Evolutionary conservation across 2,888 invertebrate genomes (phyloP), one percentile per base, ranked within the genome.

Genomic region (Macrophya alboannulata): DNA sequence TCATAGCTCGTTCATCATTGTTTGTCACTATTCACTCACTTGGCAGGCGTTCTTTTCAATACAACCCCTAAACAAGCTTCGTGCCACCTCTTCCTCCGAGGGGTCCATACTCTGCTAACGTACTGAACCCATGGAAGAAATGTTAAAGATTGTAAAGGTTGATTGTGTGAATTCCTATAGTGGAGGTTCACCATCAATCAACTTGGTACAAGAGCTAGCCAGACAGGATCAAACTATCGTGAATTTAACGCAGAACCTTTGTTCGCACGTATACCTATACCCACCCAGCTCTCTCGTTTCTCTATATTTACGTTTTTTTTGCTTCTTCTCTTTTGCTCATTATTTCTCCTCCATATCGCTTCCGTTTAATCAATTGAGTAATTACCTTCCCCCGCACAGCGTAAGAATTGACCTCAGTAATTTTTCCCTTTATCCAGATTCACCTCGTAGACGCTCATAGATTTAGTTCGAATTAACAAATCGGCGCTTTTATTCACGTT

Each of bases 1-100:
- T 37, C 37, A 1, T 21, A 31, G 79, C 79, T 79, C 81, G 62
- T 81, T 62, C 40, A 81, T 81, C 81, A 81, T 81, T 81, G 81
- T 81, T 59, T 81, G 62, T 81, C 81, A 81, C 81, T 81, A 81
- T 81, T 81, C 81, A 81, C 62, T 62, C 59, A 81, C 62, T 81
- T 81, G 81, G 43, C 40, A 62, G 81, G 59, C 81, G 40, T 25
- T 81, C 81, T 43, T 62, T 81, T 81, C 81, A 37, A 62, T 62
- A 59, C 59, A 62, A 81, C 59, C 81, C 77, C 40, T 81, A 59
- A 81, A 62, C 81, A 62, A 81, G 43, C 81, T 62, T 37, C 81
- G 40, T 40, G n/a, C 79, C 59, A n/a, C 40, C 59, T 59, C 59
- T 40, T 62, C 43, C 5, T 79, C 40, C n/a, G 9, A 21, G 17